Conservation (phyloP, 2,113 vertebrate species). For the Agapornis roseicollis region DNA sequence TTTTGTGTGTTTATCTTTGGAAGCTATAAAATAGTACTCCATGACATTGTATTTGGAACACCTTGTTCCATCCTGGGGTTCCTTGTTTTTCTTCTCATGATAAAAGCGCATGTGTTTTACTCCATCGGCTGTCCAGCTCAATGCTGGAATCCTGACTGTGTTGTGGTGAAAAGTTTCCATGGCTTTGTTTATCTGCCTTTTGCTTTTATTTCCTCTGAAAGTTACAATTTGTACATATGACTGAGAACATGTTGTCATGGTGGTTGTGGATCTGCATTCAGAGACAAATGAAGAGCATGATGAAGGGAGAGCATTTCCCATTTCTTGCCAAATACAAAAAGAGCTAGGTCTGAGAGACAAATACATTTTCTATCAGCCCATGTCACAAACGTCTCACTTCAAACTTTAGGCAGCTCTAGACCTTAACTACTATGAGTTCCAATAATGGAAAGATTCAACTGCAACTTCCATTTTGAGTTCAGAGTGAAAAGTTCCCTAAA, state of each 20-base stretch:
- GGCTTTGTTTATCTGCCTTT: not conserved
- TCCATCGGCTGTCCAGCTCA: fast-evolving
- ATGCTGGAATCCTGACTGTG: not conserved
- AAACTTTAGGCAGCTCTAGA: not conserved
- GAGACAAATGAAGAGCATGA: slow-evolving; percentile 4
- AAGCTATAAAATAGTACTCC: not conserved
- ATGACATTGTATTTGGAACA: not conserved
- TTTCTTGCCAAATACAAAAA: not conserved
- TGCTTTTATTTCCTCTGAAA: slow-evolving; percentile 19
- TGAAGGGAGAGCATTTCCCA: not conserved
- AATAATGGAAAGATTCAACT: not conserved
- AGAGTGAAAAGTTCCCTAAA: not conserved
- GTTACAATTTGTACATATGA: slow-evolving; percentile 1
- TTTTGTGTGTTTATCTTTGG: not conserved
- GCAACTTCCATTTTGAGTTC: not conserved
- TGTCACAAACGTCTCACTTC: slow-evolving; percentile 2
- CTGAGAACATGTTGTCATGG: not conserved
- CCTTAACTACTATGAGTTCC: not conserved
- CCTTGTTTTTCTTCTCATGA: not conserved
- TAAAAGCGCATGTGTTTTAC: not conserved
- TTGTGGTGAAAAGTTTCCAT: not conserved
- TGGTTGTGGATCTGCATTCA: slow-evolving; percentile 1
- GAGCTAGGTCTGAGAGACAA: not conserved
- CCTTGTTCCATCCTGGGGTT: not conserved
- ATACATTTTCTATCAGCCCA: not conserved